Percentiles rank a stretch among this genome's conserved stretches.
Conservation (phyloP, 23 tunicate genomes). For the Phallusia fumigata region DNA sequence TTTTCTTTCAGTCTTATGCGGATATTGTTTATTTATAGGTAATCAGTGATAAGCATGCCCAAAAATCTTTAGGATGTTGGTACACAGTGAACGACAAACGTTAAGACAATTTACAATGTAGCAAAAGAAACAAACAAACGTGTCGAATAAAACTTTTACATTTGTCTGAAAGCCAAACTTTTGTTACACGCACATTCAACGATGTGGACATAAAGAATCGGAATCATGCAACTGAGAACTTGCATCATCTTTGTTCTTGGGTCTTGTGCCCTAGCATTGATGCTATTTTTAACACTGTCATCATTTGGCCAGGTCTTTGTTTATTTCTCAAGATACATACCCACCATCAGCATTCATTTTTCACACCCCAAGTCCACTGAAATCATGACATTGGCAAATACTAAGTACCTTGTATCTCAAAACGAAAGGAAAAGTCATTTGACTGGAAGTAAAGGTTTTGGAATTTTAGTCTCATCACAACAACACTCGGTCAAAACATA, state of each 20-base stretch:
- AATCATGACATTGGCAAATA: not conserved
- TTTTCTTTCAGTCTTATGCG: no score
- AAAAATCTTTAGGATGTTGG: no score
- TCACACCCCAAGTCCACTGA: not conserved
- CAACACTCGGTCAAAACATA: not conserved
- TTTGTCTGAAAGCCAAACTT: no score
- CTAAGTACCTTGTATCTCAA: not conserved
- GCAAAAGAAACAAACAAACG: no score
- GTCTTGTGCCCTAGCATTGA: not conserved
- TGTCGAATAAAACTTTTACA: no score
- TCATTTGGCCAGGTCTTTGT: not conserved
- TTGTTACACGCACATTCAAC: no score
- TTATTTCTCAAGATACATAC: not conserved
- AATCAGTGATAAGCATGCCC: no score
- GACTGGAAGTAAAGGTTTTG: slow-evolving; percentile 18
- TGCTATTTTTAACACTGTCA: not conserved
- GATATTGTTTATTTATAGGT: no score
- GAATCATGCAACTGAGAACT: not conserved
- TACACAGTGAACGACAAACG: no score
- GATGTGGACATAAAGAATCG: no score
- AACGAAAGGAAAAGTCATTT: not conserved
- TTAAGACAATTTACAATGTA: no score
- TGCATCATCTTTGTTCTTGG: not conserved
- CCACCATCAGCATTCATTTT: not conserved
- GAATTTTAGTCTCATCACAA: slow-evolving; percentile 13